Base-by-base conservation (phyloP, 2,888 invertebrate species). In the Cephus spinipes region DNA sequence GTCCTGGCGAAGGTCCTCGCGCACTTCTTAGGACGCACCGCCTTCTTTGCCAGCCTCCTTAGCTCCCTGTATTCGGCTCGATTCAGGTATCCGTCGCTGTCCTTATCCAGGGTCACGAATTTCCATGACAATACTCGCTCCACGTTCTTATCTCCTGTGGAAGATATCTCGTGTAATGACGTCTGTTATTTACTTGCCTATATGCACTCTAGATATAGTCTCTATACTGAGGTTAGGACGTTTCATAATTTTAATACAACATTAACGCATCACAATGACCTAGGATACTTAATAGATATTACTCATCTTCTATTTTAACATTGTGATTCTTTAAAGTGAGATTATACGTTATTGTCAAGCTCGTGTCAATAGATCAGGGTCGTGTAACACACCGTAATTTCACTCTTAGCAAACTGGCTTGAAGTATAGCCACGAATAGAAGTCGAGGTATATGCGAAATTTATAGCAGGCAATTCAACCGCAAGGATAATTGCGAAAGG, bases 1-100 rank as follows among this genome's bases (percentile, higher is more conserved):
- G 95, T 95, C 84, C 96, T 95, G 32, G 97, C 95, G 93, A 98
- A 98, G 69, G 95, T 95, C 87, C 96, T 95, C 74, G 98, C 97
- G 92, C 98, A 98, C 76, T 96, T 94, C 91, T 96, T 96, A 69
- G 98, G 98, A 89, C 96, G 96, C 77, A 98, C 97, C 81, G 96
- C 95, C 92, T 97, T 97, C 92, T 96, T 97, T 75, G 98, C 96
- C 75, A 97, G 94, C 85, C 96, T 94, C 84, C 96, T 94, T 55
- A 98, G 92, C 83, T 96, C 96, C 81, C 95, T 94, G 89, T 97
- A 97, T 91, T 98, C 98, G 73, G 94, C 94, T 87, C 95, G 95
- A 90, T 96, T 96, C 86, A 98, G 92, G 78, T 94, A 93, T 75
- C 95, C 94, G 92, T 98, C 97, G 74, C 93, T 93, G 92, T 98